Evolutionary conservation across 2,797 vertebrate genomes (phyloP).

Genomic region (Phylloscopus collybita): DNA sequence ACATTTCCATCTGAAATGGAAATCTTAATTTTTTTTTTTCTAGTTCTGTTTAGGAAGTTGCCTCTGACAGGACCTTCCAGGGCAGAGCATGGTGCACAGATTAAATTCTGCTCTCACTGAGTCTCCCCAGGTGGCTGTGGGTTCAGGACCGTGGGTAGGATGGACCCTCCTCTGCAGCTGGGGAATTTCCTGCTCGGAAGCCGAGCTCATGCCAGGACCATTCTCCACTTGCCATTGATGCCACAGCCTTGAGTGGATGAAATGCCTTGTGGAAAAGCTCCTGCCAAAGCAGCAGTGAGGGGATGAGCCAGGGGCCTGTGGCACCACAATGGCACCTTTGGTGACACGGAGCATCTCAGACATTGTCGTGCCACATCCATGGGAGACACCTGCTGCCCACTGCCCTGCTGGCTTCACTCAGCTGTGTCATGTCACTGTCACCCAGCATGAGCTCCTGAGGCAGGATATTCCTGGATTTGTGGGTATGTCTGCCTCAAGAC

Average conservation of each 20-base stretch:
- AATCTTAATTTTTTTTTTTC: neutral
- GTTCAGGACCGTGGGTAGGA: neutral
- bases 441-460: neutral
- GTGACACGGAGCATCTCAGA: accelerated
- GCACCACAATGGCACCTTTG: accelerated
- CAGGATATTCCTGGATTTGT: neutral
- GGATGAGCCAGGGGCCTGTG: neutral
- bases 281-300: neutral
- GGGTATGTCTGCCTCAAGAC: neutral
- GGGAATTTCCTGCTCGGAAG: neutral
- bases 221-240: neutral
- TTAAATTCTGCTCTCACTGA: neutral
- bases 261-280: neutral
- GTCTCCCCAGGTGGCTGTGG: neutral
- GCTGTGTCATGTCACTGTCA: neutral
- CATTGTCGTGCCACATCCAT: accelerated
- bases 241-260: neutral
- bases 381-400: neutral
- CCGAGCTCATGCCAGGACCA: neutral
- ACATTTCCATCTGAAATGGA: neutral
- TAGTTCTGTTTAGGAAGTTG: neutral
- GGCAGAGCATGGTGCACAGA: neutral
- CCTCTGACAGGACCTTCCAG: neutral
- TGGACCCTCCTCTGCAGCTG: neutral
- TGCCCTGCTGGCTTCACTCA: neutral